Conservation (phyloP, 2,888 invertebrate species). For the Apoderus coryli region DNA sequence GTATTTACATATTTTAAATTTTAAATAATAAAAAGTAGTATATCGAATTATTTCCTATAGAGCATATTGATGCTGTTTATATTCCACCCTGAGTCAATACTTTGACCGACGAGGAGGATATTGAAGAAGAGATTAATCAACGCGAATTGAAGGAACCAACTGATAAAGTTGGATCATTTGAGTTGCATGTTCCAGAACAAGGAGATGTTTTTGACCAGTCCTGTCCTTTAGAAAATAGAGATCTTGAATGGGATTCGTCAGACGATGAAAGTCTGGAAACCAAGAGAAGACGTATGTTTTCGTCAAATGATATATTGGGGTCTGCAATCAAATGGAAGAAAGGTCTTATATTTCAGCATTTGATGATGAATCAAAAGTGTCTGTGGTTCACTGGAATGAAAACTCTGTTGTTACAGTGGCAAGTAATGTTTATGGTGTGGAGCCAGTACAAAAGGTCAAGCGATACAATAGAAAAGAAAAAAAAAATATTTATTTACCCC, state of each 20-base stretch:
- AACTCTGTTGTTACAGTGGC: conserved; percentile 10
- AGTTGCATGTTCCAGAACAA: conserved; percentile 18
- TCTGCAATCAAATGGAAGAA: conserved; percentile 8
- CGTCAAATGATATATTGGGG: conserved; percentile 9
- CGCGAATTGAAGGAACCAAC: conserved; percentile 11
- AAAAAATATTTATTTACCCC: conserved; percentile 9
- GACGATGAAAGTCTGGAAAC: conserved; percentile 14
- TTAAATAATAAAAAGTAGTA: no score
- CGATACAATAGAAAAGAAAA: conserved; percentile 12
- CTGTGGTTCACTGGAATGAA: conserved; percentile 10
- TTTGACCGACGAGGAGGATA: conserved; percentile 16
- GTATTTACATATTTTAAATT: no score
- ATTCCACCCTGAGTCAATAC: conserved; percentile 15
- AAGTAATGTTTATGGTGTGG: conserved; percentile 10
- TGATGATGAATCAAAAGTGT: neutral
- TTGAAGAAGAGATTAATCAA: conserved; percentile 11
- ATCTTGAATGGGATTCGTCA: conserved; percentile 13
- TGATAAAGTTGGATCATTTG: conserved; percentile 17
- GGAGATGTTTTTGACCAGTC: conserved; percentile 8
- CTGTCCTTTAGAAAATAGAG: conserved; percentile 2
- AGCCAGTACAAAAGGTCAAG: conserved; percentile 10
- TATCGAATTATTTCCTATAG: no score
- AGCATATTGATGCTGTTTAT: conserved; percentile 26
- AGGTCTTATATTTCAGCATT: conserved; percentile 6
- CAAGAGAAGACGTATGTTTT: conserved; percentile 12